Evolutionary conservation across 2,888 invertebrate genomes (phyloP).

Genomic region (Clivina fossor): DNA sequence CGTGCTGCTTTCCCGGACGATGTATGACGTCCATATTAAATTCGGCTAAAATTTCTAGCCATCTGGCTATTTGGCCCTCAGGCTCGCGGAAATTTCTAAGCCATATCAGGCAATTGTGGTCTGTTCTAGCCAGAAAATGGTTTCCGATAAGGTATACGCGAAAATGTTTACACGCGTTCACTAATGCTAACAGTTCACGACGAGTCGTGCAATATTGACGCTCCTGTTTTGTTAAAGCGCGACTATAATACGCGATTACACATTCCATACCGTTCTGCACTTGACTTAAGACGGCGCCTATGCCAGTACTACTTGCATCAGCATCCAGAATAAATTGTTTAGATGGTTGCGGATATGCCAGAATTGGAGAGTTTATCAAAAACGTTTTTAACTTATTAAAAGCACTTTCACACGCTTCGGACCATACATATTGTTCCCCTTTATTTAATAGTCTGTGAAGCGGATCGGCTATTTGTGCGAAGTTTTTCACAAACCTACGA

Average conservation of each 20-base stretch:
- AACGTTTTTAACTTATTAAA: slow-evolving; percentile 32
- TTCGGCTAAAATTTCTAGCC: slow-evolving; percentile 1
- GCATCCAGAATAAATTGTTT: background rate
- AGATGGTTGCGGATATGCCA: slow-evolving; percentile 5
- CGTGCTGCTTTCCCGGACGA: too few relatives aligned
- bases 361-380: slow-evolving; percentile 28
- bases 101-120: background rate
- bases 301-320: background rate
- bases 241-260: background rate
- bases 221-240: slow-evolving; percentile 5
- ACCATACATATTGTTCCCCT: slow-evolving; percentile 28
- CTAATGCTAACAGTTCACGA: slow-evolving; percentile 5
- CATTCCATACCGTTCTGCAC: slow-evolving; percentile 5
- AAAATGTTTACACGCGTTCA: slow-evolving; percentile 1
- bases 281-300: slow-evolving; percentile 5
- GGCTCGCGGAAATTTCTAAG: slow-evolving; percentile 1
- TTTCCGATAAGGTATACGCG: background rate
- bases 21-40: background rate
- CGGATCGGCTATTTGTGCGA: slow-evolving; percentile 37
- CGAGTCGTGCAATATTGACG: background rate
- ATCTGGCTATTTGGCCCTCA: slow-evolving; percentile 2
- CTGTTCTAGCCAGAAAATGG: background rate
- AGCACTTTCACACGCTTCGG: slow-evolving; percentile 30
- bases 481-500: slow-evolving; percentile 40
- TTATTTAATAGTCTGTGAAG: slow-evolving; percentile 37